Percentiles rank a stretch among this genome's conserved stretches.
Evolutionary conservation across 2,888 invertebrate species (phyloP).

Genomic region (Pinctada fucata): DNA sequence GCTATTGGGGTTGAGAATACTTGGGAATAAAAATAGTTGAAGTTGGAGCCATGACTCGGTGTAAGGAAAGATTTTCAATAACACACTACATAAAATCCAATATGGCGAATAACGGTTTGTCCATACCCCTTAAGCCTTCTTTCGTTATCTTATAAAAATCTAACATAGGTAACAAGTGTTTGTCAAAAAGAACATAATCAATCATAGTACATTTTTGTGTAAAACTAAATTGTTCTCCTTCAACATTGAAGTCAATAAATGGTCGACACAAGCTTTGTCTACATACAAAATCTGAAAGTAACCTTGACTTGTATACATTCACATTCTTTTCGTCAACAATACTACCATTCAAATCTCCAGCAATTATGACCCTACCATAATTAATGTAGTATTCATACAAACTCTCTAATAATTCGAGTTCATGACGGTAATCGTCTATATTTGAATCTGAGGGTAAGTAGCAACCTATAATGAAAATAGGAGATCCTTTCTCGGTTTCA

Average conservation of each 20-base stretch:
- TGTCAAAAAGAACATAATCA: conserved; percentile 4
- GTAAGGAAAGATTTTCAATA: no score
- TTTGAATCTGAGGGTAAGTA: no score
- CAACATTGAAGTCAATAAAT: not conserved
- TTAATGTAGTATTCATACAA: conserved; percentile 6
- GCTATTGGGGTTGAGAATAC: no score
- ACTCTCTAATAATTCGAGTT: no score
- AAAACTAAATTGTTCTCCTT: conserved; percentile 5
- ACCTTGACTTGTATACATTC: not conserved
- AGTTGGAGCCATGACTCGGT: no score
- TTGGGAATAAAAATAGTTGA: no score
- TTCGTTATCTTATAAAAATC: not conserved
- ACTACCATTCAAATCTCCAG: conserved; percentile 8
- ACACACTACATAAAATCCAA: no score
- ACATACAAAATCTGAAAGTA: not conserved
- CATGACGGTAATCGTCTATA: no score
- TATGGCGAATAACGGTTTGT: no score
- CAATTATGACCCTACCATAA: conserved; percentile 3
- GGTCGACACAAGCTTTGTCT: not conserved
- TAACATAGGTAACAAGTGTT: not conserved
- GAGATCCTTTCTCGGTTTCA: no score
- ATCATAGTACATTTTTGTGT: not conserved
- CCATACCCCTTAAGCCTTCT: no score
- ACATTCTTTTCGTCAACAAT: not conserved
- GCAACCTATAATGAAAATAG: no score